These are phyloP conservation scores for Varecia variegata DNA, from an alignment of 2,797 vertebrate genomes.

Conservation along the genomic window DNA sequence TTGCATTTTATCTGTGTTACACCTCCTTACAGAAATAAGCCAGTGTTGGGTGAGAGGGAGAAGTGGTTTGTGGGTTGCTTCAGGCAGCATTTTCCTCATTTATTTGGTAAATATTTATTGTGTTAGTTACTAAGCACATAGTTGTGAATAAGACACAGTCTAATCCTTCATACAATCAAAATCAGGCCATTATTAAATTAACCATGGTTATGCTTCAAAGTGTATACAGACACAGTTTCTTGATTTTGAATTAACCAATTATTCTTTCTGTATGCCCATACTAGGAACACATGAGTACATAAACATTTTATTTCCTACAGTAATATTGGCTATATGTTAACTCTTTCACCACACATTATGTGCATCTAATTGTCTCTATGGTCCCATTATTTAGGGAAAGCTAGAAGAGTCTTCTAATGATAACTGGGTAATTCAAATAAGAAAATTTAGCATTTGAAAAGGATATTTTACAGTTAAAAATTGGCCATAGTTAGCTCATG, in stretches of 20 bases:
- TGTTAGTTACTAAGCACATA: background rate
- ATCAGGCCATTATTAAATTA: background rate
- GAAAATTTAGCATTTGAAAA: background rate
- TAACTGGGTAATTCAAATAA: background rate
- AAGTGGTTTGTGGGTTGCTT: background rate
- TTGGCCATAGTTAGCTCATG: background rate
- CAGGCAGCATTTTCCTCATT: background rate
- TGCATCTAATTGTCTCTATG: background rate
- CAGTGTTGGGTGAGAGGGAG: background rate
- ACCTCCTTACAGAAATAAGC: background rate
- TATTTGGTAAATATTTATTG: background rate
- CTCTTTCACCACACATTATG: background rate
- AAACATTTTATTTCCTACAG: background rate
- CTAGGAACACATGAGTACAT: background rate
- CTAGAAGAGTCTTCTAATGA: background rate
- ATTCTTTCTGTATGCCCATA: background rate
- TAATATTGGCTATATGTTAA: background rate
- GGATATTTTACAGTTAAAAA: background rate
- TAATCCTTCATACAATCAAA: background rate
- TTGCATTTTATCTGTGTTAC: background rate
- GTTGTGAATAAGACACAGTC: background rate
- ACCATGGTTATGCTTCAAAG: background rate
- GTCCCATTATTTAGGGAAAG: background rate
- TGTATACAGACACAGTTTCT: background rate
- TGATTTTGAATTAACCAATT: background rate